Evolutionary conservation across 2,113 vertebrate genomes (phyloP).

Genomic region (Corythornis vintsioides): DNA sequence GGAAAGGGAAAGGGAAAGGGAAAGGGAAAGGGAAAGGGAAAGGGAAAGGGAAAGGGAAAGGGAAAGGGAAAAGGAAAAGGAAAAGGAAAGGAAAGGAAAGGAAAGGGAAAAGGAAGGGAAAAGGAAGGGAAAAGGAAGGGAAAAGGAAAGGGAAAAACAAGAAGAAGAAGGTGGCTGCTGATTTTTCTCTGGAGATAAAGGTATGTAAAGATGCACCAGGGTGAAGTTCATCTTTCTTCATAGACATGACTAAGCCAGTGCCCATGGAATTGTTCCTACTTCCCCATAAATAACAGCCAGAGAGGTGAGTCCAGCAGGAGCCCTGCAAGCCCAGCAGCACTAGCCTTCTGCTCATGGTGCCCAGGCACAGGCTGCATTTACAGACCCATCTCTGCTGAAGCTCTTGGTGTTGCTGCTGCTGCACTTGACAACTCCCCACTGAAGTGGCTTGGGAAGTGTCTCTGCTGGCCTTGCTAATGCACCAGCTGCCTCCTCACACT

Average conservation of each 20-base stretch:
- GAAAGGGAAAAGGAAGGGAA: too few species aligned
- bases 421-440: background rate
- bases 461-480: slow-evolving; percentile 23
- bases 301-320: background rate
- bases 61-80: too few species aligned
- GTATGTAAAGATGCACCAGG: background rate
- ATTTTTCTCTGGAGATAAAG: background rate
- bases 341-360: background rate
- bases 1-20: too few species aligned
- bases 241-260: background rate
- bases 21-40: too few species aligned
- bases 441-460: background rate
- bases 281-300: background rate
- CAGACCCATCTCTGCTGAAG: background rate
- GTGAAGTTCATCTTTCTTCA: background rate
- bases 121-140: too few species aligned
- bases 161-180: background rate
- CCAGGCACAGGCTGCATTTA: background rate
- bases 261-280: background rate
- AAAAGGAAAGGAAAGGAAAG: too few species aligned
- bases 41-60: too few species aligned
- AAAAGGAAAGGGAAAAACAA: too few species aligned
- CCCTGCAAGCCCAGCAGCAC: background rate
- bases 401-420: background rate
- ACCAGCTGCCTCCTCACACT: slow-evolving; percentile 38